A percentile compares a stretch with the other conserved stretches of the same genome.
Conservation (phyloP, 2,797 vertebrate species). For the Huso huso region DNA sequence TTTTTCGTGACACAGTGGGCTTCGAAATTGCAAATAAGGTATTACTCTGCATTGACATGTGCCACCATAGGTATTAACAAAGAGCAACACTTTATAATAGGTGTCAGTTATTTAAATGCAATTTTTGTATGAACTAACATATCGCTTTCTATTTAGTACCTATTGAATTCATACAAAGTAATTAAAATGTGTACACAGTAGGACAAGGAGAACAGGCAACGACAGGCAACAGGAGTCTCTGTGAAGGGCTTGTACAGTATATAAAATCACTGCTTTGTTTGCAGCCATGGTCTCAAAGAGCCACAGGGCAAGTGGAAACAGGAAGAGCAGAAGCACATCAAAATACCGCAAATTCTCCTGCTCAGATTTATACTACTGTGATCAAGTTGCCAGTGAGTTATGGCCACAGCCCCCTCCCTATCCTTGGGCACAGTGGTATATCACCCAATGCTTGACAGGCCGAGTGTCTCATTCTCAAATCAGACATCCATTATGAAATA, state of each 20-base stretch:
- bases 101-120: too few species aligned
- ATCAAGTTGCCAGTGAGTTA: conserved; percentile 80
- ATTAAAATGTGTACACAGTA: too few species aligned
- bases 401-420: conserved; percentile 68
- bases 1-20: too few species aligned
- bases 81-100: too few species aligned
- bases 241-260: background rate
- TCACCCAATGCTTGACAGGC: conserved; percentile 83
- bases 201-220: too few species aligned
- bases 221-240: too few species aligned
- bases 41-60: too few species aligned
- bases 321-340: conserved; percentile 29
- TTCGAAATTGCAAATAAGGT: too few species aligned
- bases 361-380: conserved; percentile 64
- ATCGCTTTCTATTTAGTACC: too few species aligned
- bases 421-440: conserved; percentile 78
- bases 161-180: too few species aligned
- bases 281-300: conserved; percentile 33
- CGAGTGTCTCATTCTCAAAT: conserved; percentile 83
- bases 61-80: too few species aligned
- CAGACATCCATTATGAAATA: conserved; percentile 97
- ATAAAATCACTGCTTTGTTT: conserved; percentile 34
- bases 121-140: too few species aligned
- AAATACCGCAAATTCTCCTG: conserved; percentile 40
- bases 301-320: conserved; percentile 37